Percentiles rank a stretch among this genome's conserved stretches.
These are phyloP conservation scores for Hippocampus kuda DNA, from an alignment of 2,797 vertebrate genomes.

Conservation along the genomic window DNA sequence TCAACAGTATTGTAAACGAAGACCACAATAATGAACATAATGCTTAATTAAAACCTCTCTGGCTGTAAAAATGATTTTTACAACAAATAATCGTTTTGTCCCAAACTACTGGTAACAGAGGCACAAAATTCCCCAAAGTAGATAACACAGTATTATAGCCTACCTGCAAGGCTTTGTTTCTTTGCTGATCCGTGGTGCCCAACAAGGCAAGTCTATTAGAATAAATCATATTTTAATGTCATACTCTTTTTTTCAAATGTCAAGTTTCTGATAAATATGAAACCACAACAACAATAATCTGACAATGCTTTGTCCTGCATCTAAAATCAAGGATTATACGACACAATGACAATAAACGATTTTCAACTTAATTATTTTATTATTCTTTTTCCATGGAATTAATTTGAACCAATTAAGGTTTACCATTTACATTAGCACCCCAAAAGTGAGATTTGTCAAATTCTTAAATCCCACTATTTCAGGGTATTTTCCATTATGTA, in stretches of 20 bases:
- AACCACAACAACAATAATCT: not conserved
- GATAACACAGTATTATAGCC: not conserved
- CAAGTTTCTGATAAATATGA: not conserved
- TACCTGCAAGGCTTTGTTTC: not conserved
- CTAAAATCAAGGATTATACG: no score
- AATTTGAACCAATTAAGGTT: slow-evolving; percentile 50
- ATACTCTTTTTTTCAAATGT: not conserved
- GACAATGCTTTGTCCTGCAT: not conserved
- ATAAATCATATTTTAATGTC: not conserved
- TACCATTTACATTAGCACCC: slow-evolving; percentile 54
- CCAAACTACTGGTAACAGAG: not conserved
- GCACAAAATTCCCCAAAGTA: not conserved
- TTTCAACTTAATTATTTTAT: not conserved
- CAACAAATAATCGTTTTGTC: not conserved
- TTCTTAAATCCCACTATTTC: slow-evolving; percentile 33
- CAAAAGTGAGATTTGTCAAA: slow-evolving; percentile 54
- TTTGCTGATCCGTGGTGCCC: not conserved
- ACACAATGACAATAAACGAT: not conserved
- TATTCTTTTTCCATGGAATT: not conserved
- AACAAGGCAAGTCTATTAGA: not conserved
- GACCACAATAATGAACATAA: not conserved
- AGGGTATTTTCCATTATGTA: slow-evolving; percentile 34
- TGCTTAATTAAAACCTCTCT: not conserved
- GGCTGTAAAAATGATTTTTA: no score
- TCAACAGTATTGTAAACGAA: not conserved